Evolutionary conservation across 2,113 vertebrate species (phyloP).

Genomic region (Pachyramphus minor): DNA sequence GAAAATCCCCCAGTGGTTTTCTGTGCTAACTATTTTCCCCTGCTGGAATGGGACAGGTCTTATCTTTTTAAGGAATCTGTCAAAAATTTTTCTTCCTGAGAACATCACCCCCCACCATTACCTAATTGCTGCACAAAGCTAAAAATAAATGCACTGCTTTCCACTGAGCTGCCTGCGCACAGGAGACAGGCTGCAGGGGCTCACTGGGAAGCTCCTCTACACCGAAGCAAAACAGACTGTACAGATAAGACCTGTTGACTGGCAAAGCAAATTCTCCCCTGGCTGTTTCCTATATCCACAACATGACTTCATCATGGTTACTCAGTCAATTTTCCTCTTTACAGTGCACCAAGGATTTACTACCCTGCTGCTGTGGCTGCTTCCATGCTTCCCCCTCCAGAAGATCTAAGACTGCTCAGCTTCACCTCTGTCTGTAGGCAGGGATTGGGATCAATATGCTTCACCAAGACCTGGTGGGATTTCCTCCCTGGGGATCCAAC

Average conservation of each 20-base stretch:
- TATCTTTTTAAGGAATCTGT: constrained; percentile 10
- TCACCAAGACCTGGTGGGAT: not conserved
- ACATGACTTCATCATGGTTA: not conserved
- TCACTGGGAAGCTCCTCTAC: not conserved
- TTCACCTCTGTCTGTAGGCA: not conserved
- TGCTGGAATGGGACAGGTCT: not conserved
- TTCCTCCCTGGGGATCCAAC: not conserved
- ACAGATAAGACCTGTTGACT: not conserved
- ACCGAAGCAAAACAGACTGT: not conserved
- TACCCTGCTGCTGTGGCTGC: not conserved
- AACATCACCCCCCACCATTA: not conserved
- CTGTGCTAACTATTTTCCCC: not conserved
- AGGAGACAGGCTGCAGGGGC: not conserved
- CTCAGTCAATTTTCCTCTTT: not conserved
- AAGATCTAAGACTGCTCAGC: not conserved
- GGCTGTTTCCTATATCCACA: not conserved
- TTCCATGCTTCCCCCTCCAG: not conserved
- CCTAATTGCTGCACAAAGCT: not conserved
- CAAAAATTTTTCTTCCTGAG: not conserved
- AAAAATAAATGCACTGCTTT: constrained; percentile 18
- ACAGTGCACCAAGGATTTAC: fast-evolving
- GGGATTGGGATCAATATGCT: not conserved
- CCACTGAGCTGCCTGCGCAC: not conserved
- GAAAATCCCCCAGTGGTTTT: not conserved
- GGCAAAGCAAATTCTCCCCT: not conserved